Base-by-base conservation (phyloP, 30 jellyfish, hydroid and myxozoan genomes). In the Aurelia sp. region DNA sequence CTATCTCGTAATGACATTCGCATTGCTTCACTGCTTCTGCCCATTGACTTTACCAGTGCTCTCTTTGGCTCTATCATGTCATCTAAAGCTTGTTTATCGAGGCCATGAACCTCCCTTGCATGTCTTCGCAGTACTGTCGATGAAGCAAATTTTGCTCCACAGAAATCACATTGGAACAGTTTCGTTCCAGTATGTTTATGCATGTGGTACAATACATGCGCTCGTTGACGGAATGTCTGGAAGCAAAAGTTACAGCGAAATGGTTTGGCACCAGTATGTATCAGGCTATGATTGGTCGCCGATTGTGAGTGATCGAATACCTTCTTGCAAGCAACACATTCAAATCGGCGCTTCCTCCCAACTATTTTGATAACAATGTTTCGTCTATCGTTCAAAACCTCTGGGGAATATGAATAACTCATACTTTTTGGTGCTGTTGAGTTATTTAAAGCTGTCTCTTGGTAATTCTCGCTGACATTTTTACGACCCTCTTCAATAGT, bases 201-300 rank as follows among this genome's bases (percentile, higher is more conserved):
- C 81, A 70, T 70, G 44, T 70, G 81, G 47, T 40, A 70, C 9
- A 70, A 55, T 22, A 70, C 81, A 41, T 70, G 81, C 63, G 81
- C 50, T 40, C 81, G 21, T 19, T 70, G 81, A 19, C 81, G 62
- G 53, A 70, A 70, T 40, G 67, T 70, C 63, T 27, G 61, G 81
- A 17, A 17, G 67, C 81, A 70, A 22, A 70, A 55, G 81, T 70
- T 70, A 40, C 81, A 70, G 30, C 81, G 81, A 16, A 27, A 70
- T 4, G 81, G 81, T 40, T 70, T 70, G 13, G 47, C 21, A 27
- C 81, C 81, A 11, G 81, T 21, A 41, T 70, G 81, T 40, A 70
- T 70, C 17, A 70, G 27, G 63, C 81, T 40, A 13, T 70, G 81
- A 35, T 70, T 70, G 3, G 50, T 31, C 13, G 81, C 81, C 22